These are phyloP conservation scores for Sesamia inferens DNA, from an alignment of 2,888 invertebrate species.

Conservation along the genomic window DNA sequence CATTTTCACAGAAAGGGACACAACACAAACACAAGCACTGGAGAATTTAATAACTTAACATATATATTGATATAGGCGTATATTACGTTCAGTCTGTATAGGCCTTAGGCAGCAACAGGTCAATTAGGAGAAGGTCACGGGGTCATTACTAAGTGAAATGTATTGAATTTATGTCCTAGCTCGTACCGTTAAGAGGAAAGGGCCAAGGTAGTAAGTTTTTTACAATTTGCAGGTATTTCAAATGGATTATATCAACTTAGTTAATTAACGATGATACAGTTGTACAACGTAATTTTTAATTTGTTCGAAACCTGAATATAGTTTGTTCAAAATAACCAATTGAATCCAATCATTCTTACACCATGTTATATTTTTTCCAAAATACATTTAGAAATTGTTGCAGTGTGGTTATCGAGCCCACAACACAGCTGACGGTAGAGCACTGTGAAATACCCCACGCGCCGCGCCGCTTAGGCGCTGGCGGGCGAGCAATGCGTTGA, in stretches of 20 bases:
- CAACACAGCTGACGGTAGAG: too few relatives aligned
- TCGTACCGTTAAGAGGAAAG: constrained; percentile 9
- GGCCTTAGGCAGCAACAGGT: constrained; percentile 49
- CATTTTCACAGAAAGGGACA: constrained; percentile 13
- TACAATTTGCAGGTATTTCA: neutral
- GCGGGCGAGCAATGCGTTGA: too few relatives aligned
- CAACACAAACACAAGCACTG: neutral
- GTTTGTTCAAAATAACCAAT: too few relatives aligned
- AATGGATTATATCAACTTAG: neutral
- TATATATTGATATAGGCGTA: neutral
- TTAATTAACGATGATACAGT: too few relatives aligned
- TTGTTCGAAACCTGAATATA: too few relatives aligned
- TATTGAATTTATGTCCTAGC: constrained; percentile 50
- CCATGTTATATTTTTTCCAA: too few relatives aligned
- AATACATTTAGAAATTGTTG: too few relatives aligned
- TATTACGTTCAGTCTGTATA: constrained; percentile 1
- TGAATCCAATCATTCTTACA: too few relatives aligned
- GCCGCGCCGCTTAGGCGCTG: too few relatives aligned
- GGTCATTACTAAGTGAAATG: constrained; percentile 50
- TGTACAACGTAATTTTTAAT: too few relatives aligned
- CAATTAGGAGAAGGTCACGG: constrained; percentile 39
- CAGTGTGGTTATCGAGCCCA: too few relatives aligned
- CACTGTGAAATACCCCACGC: too few relatives aligned
- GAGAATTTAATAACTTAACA: constrained; percentile 21
- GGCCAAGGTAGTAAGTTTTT: neutral